A percentile compares a stretch with the other conserved stretches of the same genome.
These are phyloP conservation scores for Chloropsis cyanopogon DNA, from an alignment of 2,113 vertebrate species.

Conservation along the genomic window DNA sequence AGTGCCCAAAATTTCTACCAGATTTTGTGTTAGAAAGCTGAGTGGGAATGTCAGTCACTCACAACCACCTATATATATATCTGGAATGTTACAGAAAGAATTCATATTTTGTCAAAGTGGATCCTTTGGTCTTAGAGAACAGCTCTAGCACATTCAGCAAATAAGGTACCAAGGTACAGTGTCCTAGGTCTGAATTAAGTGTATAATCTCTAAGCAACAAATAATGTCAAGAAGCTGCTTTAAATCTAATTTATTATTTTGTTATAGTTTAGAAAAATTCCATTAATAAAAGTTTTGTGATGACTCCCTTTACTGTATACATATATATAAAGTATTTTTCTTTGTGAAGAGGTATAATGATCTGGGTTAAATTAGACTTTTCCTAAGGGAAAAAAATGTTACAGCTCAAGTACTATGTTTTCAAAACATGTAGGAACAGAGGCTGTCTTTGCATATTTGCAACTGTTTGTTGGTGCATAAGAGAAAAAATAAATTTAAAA, in stretches of 20 bases:
- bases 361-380: background rate
- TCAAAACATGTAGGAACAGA: background rate
- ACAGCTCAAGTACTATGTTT: background rate
- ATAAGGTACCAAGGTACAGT: background rate
- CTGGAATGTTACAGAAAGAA: background rate
- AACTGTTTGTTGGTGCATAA: background rate
- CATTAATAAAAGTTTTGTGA: background rate
- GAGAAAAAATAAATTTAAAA: background rate
- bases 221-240: background rate
- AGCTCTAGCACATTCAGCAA: background rate
- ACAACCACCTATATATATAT: background rate
- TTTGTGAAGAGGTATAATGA: background rate
- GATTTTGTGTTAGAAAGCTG: background rate
- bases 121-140: background rate
- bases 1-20: background rate
- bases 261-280: background rate
- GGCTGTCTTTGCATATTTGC: background rate
- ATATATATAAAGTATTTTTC: background rate
- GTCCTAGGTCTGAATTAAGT: background rate
- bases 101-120: background rate
- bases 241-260: background rate
- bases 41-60: background rate
- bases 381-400: background rate
- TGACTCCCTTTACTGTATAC: background rate
- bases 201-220: background rate